Base-by-base conservation (phyloP, 2,113 vertebrate species). In the Oceanites oceanicus region DNA sequence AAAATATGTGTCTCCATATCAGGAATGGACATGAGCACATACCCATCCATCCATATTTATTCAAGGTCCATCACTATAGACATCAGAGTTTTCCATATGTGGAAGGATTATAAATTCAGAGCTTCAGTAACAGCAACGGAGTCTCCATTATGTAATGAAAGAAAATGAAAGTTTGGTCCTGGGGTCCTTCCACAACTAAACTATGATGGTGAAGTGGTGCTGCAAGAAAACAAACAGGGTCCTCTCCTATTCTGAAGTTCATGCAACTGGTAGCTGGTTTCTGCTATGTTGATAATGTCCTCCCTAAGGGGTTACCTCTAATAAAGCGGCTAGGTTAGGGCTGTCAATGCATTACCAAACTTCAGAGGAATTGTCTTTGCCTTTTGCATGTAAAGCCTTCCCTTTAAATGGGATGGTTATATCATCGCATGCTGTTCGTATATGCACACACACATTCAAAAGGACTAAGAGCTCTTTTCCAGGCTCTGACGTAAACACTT, bases 51-150 rank as follows among this genome's bases (percentile, higher is more conserved):
- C 38, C 14, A 13, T 63, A 12, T 36, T 84, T 92, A 49, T 62
- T 32, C 0, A 0, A 74, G 20, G 12, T 67, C 44, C 3, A 50
- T 50, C 3, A 2, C 23, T 66, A 5, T 8, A 21, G 23, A 25
- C 3, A 56, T 72, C 13, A 44, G 21, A 83, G 11, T 44, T 81
- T 77, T 75, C 29, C 15, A 4, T 23, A 42, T 3, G 20, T 65
- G 9, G 23, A 75, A 72, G 5, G 38, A 63, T 12, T 63, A n/a
- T 21, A 47, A 36, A 63, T 78, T 45, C 52, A 88, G 56, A 67
- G 29, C 8, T 90, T 75, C 62, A 19, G 32, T 78, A 68, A 47
- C 7, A 72, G 29, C 44, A 79, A 40, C 17, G 5, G 27, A 72
- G 12, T 42, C 22, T 71, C 25, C 9, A 5, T 30, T 52, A 40